Conservation (phyloP, 1,140 invertebrate genomes). For the Centruroides sculpturatus region DNA sequence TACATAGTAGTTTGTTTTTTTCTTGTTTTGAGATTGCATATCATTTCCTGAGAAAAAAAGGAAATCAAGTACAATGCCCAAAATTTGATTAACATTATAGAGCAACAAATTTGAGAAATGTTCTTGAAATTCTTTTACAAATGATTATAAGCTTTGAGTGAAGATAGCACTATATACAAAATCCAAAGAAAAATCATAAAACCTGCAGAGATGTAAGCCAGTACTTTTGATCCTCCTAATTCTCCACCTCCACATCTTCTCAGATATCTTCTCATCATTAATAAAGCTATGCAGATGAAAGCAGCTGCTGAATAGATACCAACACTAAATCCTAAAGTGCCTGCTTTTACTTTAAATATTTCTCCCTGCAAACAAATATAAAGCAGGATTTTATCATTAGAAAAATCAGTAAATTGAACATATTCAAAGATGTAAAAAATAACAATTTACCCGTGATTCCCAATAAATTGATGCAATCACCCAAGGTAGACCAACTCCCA, state of each 20-base stretch:
- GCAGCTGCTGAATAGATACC: slow-evolving; percentile 38
- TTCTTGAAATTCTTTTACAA: neutral
- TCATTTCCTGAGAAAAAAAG: no score
- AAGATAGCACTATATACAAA: slow-evolving; percentile 36
- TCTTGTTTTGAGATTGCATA: no score
- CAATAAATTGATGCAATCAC: slow-evolving; percentile 44
- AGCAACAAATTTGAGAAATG: no score
- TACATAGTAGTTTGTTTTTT: no score
- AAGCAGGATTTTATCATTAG: no score
- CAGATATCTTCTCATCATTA: slow-evolving; percentile 35
- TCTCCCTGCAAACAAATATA: slow-evolving; percentile 30
- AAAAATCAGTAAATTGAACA: no score
- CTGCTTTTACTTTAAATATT: slow-evolving; percentile 36
- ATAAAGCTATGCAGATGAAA: slow-evolving; percentile 32
- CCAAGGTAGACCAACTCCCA: slow-evolving; percentile 49
- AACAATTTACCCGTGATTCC: slow-evolving; percentile 29
- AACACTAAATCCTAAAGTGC: slow-evolving; percentile 42
- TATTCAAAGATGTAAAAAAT: neutral
- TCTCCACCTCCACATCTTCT: slow-evolving; percentile 40
- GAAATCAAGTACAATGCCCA: no score
- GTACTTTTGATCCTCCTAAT: slow-evolving; percentile 38
- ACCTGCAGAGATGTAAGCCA: slow-evolving; percentile 26
- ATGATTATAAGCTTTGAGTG: slow-evolving; percentile 9
- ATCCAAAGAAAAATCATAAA: slow-evolving; percentile 38
- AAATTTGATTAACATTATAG: no score